phyloP scores from a whole-genome alignment of 2,113 vertebrate genomes.

The Amblyopsis rosae region DNA sequence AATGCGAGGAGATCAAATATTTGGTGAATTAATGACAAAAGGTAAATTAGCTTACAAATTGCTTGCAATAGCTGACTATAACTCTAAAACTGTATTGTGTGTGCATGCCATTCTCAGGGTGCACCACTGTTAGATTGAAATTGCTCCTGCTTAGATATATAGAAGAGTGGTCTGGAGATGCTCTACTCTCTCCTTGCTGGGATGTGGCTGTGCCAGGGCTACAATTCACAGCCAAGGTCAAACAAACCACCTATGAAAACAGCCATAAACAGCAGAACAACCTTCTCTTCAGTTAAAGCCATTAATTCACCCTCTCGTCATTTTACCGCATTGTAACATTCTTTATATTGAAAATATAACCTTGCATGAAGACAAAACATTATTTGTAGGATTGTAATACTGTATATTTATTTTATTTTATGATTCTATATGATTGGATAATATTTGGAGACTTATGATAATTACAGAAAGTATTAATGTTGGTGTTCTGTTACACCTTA shows the following conservation, averaged over 20 bases:
- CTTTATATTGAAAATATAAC: not conserved
- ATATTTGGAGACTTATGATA: not conserved
- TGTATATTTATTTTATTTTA: no score
- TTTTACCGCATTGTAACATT: not conserved
- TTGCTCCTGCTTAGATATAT: constrained; percentile 53
- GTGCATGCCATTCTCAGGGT: constrained; percentile 20
- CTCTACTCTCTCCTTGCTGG: constrained; percentile 24
- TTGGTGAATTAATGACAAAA: no score
- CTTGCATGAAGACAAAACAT: not conserved
- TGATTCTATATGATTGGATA: not conserved
- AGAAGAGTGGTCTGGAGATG: constrained; percentile 33
- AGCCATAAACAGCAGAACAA: constrained; percentile 34
- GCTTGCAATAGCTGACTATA: no score
- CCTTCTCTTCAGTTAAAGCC: constrained; percentile 1
- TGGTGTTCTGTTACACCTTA: not conserved
- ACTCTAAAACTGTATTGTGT: not conserved
- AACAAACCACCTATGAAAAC: constrained; percentile 43
- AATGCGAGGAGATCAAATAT: no score
- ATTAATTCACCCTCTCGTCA: constrained; percentile 1
- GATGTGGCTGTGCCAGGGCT: constrained; percentile 32
- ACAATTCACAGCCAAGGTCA: constrained; percentile 65
- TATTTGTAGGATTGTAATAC: no score
- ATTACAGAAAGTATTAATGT: no score
- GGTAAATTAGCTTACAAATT: no score
- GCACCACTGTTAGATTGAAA: constrained; percentile 40